These are phyloP conservation scores for Elephas maximus DNA, from an alignment of 2,113 vertebrate genomes.

Conservation along the genomic window DNA sequence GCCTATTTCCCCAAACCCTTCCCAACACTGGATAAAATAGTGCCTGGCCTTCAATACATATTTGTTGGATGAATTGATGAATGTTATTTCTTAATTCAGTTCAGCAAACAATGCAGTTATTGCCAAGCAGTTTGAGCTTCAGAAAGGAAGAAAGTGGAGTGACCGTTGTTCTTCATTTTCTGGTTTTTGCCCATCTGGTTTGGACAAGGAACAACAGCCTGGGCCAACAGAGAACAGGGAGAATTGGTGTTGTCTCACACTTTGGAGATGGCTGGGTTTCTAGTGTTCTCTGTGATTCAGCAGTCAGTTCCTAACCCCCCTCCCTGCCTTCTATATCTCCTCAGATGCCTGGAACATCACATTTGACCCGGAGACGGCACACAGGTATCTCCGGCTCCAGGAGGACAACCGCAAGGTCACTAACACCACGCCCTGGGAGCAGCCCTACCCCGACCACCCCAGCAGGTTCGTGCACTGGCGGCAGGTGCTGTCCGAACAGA, in stretches of 20 bases:
- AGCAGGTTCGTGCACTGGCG: conserved; percentile 90
- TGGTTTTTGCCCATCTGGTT: neutral
- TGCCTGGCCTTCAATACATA: neutral
- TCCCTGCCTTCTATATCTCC: conserved; percentile 20
- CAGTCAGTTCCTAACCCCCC: neutral
- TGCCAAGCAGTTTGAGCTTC: neutral
- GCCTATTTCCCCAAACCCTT: neutral
- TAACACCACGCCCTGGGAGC: conserved; percentile 91
- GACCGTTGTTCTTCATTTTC: neutral
- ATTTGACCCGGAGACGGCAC: conserved; percentile 88
- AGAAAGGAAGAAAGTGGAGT: neutral
- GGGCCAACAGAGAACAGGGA: neutral
- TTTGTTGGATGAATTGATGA: conserved; percentile 10
- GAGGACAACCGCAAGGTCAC: conserved; percentile 90
- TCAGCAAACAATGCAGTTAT: neutral
- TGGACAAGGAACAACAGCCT: fast-evolving
- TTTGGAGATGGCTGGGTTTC: neutral
- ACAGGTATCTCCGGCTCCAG: conserved; percentile 93
- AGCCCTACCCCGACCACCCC: conserved; percentile 88
- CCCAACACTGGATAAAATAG: neutral
- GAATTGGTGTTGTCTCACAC: neutral
- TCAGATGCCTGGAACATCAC: conserved; percentile 86
- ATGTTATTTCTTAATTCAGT: neutral
- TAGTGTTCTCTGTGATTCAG: neutral
- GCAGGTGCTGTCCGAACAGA: conserved; percentile 89